Evolutionary conservation across 2,888 invertebrate genomes (phyloP).

Genomic region (Drosophila birchii): DNA sequence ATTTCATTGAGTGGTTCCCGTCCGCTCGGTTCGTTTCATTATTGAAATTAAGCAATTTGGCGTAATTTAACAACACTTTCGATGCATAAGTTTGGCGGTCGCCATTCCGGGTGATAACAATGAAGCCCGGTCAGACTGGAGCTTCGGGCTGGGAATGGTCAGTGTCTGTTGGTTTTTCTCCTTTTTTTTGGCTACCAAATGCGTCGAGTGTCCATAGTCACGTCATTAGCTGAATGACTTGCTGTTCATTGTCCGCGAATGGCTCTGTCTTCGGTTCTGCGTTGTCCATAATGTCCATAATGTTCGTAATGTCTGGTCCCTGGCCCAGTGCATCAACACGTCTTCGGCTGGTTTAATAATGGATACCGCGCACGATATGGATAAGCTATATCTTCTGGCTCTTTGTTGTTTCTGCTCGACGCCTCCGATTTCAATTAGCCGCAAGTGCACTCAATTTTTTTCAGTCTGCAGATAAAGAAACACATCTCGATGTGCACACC

Average conservation of each 20-base stretch:
- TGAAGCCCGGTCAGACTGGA: conserved; percentile 44
- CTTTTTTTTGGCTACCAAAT: conserved; percentile 20
- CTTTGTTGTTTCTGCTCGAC: conserved; percentile 30
- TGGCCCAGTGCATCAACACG: conserved; percentile 71
- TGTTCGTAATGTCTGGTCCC: conserved; percentile 37
- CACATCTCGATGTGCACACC: conserved; percentile 1
- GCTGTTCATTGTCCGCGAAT: conserved; percentile 48
- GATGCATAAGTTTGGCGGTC: conserved; percentile 81
- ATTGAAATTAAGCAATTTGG: conserved; percentile 84
- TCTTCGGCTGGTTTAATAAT: conserved; percentile 71
- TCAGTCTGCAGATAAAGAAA: conserved; percentile 5
- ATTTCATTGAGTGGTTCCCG: conserved; percentile 71
- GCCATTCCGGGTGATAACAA: conserved; percentile 75
- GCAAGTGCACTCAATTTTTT: conserved; percentile 35
- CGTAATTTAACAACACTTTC: conserved; percentile 84
- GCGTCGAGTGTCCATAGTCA: conserved; percentile 74
- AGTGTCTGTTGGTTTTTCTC: conserved; percentile 10
- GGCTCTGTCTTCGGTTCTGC: conserved; percentile 42
- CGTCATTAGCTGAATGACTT: conserved; percentile 78
- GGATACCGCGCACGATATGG: conserved; percentile 64
- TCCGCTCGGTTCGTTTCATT: conserved; percentile 70
- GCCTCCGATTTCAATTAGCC: conserved; percentile 43
- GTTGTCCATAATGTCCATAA: conserved; percentile 19
- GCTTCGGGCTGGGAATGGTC: conserved; percentile 3
- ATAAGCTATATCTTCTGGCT: conserved; percentile 21